phyloP scores from a whole-genome alignment of 2,797 vertebrate species.

The Gadopsis marmoratus region DNA sequence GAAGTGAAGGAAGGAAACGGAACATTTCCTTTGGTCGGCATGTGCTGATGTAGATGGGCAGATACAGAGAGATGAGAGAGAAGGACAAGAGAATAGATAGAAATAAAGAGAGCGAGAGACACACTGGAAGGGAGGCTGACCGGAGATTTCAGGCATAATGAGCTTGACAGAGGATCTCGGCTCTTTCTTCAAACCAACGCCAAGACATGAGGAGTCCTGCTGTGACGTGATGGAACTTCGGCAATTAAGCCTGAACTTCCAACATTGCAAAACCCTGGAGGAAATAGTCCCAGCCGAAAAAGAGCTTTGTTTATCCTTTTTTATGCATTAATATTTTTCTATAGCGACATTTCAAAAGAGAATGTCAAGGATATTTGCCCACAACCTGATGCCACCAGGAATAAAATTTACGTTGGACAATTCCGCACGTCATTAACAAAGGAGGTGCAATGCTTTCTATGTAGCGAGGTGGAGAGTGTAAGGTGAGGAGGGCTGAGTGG shows the following conservation, averaged over 20 bases:
- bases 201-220: slow-evolving; percentile 12
- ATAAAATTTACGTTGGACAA: not conserved
- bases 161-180: slow-evolving; percentile 32
- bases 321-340: slow-evolving; percentile 1
- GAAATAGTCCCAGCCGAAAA: not conserved
- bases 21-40: slow-evolving; percentile 37
- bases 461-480: not conserved
- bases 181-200: slow-evolving; percentile 18
- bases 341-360: slow-evolving; percentile 4
- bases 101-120: not conserved
- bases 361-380: not conserved
- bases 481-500: not conserved
- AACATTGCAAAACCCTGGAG: slow-evolving; percentile 8
- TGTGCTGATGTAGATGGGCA: slow-evolving; percentile 47
- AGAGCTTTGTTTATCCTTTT: slow-evolving; percentile 21
- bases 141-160: slow-evolving; percentile 44
- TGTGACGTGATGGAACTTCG: slow-evolving; percentile 27
- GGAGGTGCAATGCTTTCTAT: not conserved
- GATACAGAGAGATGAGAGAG: slow-evolving; percentile 37
- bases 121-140: not conserved
- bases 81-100: not conserved
- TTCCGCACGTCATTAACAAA: no score
- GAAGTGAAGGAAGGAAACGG: slow-evolving; percentile 46
- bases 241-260: slow-evolving; percentile 11
- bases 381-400: no score